Conservation (phyloP, 2,888 invertebrate genomes). For the Drosophila pseudotakahashii region DNA sequence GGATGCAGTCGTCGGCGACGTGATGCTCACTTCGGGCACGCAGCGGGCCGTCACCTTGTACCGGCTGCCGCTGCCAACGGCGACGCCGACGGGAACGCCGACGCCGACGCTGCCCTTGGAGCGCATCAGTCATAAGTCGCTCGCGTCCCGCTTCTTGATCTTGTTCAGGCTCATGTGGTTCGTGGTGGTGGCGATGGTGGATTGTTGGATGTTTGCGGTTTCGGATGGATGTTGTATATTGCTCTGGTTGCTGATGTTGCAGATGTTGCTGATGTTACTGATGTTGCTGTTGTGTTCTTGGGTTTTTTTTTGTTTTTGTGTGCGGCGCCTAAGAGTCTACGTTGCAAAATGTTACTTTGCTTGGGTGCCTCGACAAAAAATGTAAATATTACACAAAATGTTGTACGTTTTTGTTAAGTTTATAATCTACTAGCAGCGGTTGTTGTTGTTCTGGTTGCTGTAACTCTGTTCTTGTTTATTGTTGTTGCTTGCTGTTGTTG, state of each 20-base stretch:
- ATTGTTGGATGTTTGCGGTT: slow-evolving; percentile 43
- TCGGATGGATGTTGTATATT: slow-evolving; percentile 50
- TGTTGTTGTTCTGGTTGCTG: slow-evolving; percentile 31
- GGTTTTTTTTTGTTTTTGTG: slow-evolving; percentile 42
- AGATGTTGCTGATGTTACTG: slow-evolving; percentile 35
- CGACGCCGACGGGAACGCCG: slow-evolving; percentile 66
- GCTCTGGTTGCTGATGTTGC: slow-evolving; percentile 34
- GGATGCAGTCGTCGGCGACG: slow-evolving; percentile 79
- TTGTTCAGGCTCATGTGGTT: slow-evolving; percentile 80
- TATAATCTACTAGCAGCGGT: slow-evolving; percentile 40
- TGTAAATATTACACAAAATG: slow-evolving; percentile 28
- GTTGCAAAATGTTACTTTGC: slow-evolving; percentile 68
- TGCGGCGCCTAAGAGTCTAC: slow-evolving; percentile 75
- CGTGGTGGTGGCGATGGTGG: slow-evolving; percentile 64
- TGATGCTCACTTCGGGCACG: slow-evolving; percentile 84
- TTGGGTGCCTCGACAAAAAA: slow-evolving; percentile 44
- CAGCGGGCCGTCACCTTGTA: slow-evolving; percentile 84
- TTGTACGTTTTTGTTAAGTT: slow-evolving; percentile 14
- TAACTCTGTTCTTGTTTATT: slow-evolving; percentile 48
- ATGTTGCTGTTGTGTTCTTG: slow-evolving; percentile 42
- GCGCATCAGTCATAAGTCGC: slow-evolving; percentile 85
- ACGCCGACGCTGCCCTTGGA: slow-evolving; percentile 75
- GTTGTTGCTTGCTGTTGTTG: slow-evolving; percentile 46
- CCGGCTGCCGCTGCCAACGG: slow-evolving; percentile 81
- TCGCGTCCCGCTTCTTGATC: slow-evolving; percentile 84